Base-by-base conservation (phyloP, 2,888 invertebrate genomes). In the Alsophila aescularia region DNA sequence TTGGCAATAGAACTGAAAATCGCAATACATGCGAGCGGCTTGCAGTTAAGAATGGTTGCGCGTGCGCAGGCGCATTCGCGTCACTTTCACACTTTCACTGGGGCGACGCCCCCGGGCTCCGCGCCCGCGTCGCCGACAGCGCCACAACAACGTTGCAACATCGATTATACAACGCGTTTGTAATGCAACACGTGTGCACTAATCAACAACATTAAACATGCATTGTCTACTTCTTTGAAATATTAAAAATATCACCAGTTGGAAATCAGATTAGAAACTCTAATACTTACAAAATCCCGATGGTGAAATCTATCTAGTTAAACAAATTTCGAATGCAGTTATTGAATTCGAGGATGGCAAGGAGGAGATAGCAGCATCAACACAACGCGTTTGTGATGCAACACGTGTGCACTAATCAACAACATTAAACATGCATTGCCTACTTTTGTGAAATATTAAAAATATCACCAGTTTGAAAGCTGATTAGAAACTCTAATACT, bases 61-160 rank as follows among this genome's bases (percentile, higher is more conserved):
- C 62, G 70, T 63, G 74, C 68, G 67, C 64, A 50, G 54, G 86
- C 81, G 82, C 87, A 84, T 87, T 89, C 85, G 87, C 82, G 81
- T 90, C 90, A 90, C 90, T 91, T 91, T 91, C 90, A 87, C 90
- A 90, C 90, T 90, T 91, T 91, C 90, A 89, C 91, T 90, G 76
- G 87, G 87, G 77, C 89, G 87, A 83, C 90, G 90, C 80, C 86
- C 85, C 79, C 83, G 77, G 70, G 67, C 21, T 13, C 70, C 68
- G 54, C 69, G 63, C 68, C 67, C 69, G 72, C 69, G 61, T 67
- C 70, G 62, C 70, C 73, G 70, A 73, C 71, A 71, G 73, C 73
- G 75, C 70, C 69, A 70, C 67, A 66, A 58, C n/a, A 71, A 77
- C 73, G 77, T 82, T 87, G 87, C 87, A 83, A 86, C 86, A 87